These are phyloP conservation scores for Gari tellinella DNA, from an alignment of 2,888 invertebrate species.

Conservation along the genomic window DNA sequence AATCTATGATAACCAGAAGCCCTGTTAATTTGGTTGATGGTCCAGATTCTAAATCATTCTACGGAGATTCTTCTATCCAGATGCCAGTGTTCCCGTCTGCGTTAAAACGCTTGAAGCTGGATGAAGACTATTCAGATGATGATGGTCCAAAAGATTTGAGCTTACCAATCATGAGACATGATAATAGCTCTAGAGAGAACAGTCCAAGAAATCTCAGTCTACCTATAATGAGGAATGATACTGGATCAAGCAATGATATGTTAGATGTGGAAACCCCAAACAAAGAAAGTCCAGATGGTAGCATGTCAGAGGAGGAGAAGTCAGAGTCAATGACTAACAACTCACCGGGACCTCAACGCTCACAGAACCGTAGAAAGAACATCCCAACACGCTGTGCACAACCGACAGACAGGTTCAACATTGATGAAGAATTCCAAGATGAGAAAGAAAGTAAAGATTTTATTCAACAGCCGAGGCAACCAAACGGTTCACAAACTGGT, in stretches of 20 bases:
- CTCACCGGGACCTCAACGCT: constrained; percentile 52
- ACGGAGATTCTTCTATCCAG: constrained; percentile 73
- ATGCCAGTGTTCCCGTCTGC: constrained; percentile 76
- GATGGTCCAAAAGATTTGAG: constrained; percentile 70
- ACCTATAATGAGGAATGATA: constrained; percentile 37
- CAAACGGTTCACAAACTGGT: too few species aligned
- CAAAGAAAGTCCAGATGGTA: constrained; percentile 46
- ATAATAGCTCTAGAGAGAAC: constrained; percentile 24
- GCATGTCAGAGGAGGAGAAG: constrained; percentile 46
- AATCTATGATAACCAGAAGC: constrained; percentile 59
- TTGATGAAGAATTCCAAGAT: constrained; percentile 63
- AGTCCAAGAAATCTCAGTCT: constrained; percentile 49
- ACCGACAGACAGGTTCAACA: constrained; percentile 58
- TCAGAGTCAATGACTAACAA: constrained; percentile 18
- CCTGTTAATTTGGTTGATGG: constrained; percentile 66
- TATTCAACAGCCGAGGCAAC: constrained; percentile 2
- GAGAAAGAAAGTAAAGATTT: constrained; percentile 9
- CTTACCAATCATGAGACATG: constrained; percentile 40
- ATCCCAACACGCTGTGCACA: constrained; percentile 80
- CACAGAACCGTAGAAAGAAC: constrained; percentile 78
- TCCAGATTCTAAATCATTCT: constrained; percentile 71
- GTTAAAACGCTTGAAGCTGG: constrained; percentile 75
- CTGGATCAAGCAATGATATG: constrained; percentile 45
- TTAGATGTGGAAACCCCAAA: constrained; percentile 47
- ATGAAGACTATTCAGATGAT: constrained; percentile 58